These are phyloP conservation scores for Aphidius ervi DNA, from an alignment of 1,140 invertebrate species.

Conservation along the genomic window DNA sequence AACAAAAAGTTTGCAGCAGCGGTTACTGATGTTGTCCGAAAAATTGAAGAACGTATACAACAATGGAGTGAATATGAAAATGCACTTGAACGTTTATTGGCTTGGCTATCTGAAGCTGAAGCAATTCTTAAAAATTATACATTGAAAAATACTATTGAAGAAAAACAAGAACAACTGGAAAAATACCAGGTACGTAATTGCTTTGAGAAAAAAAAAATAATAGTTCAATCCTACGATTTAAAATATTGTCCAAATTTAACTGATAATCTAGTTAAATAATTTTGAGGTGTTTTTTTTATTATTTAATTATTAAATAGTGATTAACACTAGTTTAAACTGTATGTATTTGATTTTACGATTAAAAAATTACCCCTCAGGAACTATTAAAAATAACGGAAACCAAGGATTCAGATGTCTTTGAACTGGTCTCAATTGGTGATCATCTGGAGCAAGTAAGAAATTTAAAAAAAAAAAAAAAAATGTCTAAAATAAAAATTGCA, in stretches of 20 bases:
- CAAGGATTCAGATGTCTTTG: conserved; percentile 66
- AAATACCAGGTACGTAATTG: conserved; percentile 76
- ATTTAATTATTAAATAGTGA: conserved; percentile 6
- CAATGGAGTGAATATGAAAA: conserved; percentile 91
- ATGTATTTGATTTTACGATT: conserved; percentile 16
- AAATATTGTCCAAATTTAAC: too few species aligned
- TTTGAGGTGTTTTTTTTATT: not conserved
- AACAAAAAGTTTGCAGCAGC: conserved; percentile 77
- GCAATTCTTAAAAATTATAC: conserved; percentile 81
- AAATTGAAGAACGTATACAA: conserved; percentile 77
- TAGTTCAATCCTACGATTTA: too few species aligned
- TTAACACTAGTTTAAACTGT: conserved; percentile 5
- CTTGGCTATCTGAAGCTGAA: conserved; percentile 85
- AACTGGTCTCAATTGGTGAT: conserved; percentile 70
- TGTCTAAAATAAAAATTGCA: not conserved
- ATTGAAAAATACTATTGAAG: conserved; percentile 78
- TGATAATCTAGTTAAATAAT: too few species aligned
- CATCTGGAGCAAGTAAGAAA: conserved; percentile 80
- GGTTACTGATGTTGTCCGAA: conserved; percentile 70
- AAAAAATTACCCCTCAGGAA: conserved; percentile 58
- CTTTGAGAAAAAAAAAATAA: not conserved
- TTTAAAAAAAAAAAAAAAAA: not conserved
- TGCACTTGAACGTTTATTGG: conserved; percentile 74
- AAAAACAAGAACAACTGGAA: conserved; percentile 84
- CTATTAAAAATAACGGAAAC: conserved; percentile 70